phyloP scores from a whole-genome alignment of 1,140 invertebrate species.

The Pissodes strobi region DNA sequence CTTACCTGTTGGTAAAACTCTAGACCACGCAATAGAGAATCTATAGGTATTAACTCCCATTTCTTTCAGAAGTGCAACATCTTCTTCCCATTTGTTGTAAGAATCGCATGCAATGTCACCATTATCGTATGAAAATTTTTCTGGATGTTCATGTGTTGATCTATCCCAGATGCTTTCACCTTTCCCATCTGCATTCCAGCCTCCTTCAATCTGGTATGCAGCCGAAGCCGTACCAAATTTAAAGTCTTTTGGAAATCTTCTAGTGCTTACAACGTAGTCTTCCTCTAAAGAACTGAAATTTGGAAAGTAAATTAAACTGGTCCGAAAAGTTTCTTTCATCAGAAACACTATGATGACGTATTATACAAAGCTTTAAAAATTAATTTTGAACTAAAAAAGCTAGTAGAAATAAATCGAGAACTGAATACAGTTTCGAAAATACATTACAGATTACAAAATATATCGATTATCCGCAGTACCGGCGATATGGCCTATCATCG shows the following conservation, averaged over 20 bases:
- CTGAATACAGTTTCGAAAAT: too few relatives aligned
- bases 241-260: slow-evolving; percentile 49
- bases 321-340: too few relatives aligned
- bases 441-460: too few relatives aligned
- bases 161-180: slow-evolving; percentile 65
- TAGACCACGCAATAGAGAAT: slow-evolving; percentile 66
- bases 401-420: too few relatives aligned
- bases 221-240: slow-evolving; percentile 61
- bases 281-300: not conserved
- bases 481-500: too few relatives aligned
- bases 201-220: slow-evolving; percentile 64
- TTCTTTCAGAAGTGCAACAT: slow-evolving; percentile 58
- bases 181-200: slow-evolving; percentile 61
- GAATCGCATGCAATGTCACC: slow-evolving; percentile 65
- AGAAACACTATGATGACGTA: too few relatives aligned
- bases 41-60: slow-evolving; percentile 60
- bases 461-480: too few relatives aligned
- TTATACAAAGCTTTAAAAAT: too few relatives aligned
- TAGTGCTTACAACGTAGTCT: slow-evolving; percentile 9
- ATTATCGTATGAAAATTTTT: slow-evolving; percentile 48
- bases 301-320: too few relatives aligned
- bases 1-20: slow-evolving; percentile 46
- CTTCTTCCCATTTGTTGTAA: slow-evolving; percentile 63
- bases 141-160: slow-evolving; percentile 59
- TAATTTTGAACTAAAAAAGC: too few relatives aligned